phyloP scores from a whole-genome alignment of 2,888 invertebrate genomes.

The Epirrita christyi region DNA sequence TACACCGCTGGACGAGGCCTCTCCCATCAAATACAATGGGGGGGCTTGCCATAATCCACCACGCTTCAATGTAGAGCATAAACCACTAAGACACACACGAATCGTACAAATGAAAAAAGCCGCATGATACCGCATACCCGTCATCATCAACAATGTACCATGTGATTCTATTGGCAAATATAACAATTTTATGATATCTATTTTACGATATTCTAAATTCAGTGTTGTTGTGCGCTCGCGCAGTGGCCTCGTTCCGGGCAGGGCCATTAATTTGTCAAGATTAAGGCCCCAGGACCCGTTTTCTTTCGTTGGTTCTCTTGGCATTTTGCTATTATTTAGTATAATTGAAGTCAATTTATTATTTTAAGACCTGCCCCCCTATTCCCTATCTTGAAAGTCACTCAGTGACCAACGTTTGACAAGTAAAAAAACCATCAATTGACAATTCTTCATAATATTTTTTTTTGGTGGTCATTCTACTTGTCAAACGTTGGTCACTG shows the following conservation, averaged over 20 bases:
- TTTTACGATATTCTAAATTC: conserved; percentile 21
- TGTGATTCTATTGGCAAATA: conserved; percentile 18
- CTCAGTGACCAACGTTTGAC: too few relatives aligned
- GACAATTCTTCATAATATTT: too few relatives aligned
- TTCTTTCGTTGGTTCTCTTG: conserved; percentile 6
- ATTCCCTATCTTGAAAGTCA: too few relatives aligned
- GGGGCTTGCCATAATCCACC: too few relatives aligned
- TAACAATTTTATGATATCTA: conserved; percentile 21
- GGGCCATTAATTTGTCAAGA: conserved; percentile 31
- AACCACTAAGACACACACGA: not conserved
- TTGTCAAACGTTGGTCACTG: too few relatives aligned
- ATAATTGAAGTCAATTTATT: not conserved
- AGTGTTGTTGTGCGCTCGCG: conserved; percentile 23
- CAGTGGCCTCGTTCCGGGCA: conserved; percentile 27
- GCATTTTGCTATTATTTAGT: conserved; percentile 1
- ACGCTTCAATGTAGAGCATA: too few relatives aligned
- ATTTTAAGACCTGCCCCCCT: too few relatives aligned
- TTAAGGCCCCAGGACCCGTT: conserved; percentile 11
- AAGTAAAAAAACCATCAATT: too few relatives aligned
- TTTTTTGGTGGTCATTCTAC: too few relatives aligned
- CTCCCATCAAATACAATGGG: too few relatives aligned
- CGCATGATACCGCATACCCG: not conserved
- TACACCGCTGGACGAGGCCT: too few relatives aligned
- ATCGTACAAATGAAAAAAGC: not conserved
- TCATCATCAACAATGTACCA: conserved; percentile 12